Evolutionary conservation across 2,797 vertebrate species (phyloP).

Genomic region (Todus mexicanus): DNA sequence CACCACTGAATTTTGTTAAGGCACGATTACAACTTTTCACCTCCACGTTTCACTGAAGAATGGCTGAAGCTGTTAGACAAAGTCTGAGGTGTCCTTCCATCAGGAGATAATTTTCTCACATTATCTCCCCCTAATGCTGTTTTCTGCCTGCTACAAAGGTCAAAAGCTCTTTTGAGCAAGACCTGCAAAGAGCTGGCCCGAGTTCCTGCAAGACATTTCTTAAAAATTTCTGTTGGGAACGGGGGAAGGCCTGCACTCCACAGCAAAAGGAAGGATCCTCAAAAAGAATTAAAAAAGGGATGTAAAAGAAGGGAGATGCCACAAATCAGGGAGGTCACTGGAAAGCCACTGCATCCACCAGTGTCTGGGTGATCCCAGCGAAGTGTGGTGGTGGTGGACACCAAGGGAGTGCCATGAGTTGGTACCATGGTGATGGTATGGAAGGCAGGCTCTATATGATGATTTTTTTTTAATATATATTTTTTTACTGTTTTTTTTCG

Average conservation of each 20-base stretch:
- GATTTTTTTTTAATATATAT: not conserved
- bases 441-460: not conserved
- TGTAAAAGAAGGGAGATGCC: not conserved
- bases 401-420: not conserved
- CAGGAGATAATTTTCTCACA: not conserved
- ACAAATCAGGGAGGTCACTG: not conserved
- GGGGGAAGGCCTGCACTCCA: not conserved
- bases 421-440: not conserved
- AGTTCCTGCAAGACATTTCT: not conserved
- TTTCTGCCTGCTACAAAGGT: not conserved
- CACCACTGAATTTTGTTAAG: not conserved
- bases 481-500: not conserved
- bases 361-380: not conserved
- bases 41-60: not conserved
- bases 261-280: not conserved
- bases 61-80: not conserved
- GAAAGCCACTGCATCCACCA: not conserved
- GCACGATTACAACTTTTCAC: not conserved
- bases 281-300: fast-evolving
- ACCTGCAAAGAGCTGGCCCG: not conserved
- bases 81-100: not conserved
- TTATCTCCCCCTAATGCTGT: not conserved
- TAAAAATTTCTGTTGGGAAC: not conserved
- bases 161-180: not conserved
- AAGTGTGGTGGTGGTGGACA: not conserved